phyloP scores from a whole-genome alignment of 2,888 invertebrate species.

The Girardia tigrina region DNA sequence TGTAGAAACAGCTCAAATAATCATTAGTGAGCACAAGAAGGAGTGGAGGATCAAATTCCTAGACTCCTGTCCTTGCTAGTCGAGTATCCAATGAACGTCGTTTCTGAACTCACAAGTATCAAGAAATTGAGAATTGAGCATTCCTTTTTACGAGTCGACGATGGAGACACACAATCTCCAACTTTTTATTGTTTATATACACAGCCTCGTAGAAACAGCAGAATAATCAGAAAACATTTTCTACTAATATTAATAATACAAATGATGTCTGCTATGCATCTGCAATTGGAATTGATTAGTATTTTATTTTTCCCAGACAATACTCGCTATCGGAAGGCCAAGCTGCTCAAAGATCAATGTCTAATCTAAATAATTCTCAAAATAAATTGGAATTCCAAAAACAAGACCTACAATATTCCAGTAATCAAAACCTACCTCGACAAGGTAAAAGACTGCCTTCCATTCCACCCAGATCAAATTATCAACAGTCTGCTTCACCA shows the following conservation, averaged over 20 bases:
- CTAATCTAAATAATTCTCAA: conserved; percentile 13
- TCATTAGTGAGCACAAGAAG: neutral
- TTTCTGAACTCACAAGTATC: conserved; percentile 11
- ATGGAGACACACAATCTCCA: conserved; percentile 19
- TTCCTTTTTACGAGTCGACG: neutral
- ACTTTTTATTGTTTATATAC: conserved; percentile 14
- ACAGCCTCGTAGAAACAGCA: conserved; percentile 4
- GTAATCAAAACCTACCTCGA: neutral
- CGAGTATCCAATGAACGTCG: conserved; percentile 9
- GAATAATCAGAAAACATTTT: conserved; percentile 19
- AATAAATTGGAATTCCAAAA: neutral
- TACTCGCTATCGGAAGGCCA: conserved; percentile 33
- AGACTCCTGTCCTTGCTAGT: neutral
- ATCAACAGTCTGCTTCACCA: neutral
- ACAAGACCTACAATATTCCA: neutral
- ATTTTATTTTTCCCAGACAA: conserved; percentile 26
- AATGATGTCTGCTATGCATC: conserved; percentile 17
- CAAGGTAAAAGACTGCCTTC: conserved; percentile 18
- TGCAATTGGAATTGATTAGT: conserved; percentile 16
- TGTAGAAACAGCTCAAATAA: neutral
- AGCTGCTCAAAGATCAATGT: conserved; percentile 17
- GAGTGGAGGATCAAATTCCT: conserved; percentile 15
- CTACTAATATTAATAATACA: conserved; percentile 16
- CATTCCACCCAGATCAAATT: conserved; percentile 12
- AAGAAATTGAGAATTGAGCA: conserved; percentile 20